These are phyloP conservation scores for Mesoclemmys tuberculata DNA, from an alignment of 2,113 vertebrate species.

Conservation along the genomic window DNA sequence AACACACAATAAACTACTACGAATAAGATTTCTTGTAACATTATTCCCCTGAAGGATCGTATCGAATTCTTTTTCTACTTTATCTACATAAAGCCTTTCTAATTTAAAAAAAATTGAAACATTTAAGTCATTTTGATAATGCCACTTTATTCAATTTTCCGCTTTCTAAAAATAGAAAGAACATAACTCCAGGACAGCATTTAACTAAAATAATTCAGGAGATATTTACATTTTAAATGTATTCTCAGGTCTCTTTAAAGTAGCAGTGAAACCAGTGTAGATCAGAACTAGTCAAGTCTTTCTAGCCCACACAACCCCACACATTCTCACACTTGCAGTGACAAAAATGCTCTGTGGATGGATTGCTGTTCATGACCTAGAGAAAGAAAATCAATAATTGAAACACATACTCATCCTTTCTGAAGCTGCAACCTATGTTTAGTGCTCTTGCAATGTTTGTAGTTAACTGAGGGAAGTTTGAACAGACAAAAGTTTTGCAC, in stretches of 20 bases:
- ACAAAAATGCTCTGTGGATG: neutral
- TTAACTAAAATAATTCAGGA: neutral
- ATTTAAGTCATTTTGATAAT: neutral
- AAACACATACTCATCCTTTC: accelerated
- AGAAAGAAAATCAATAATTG: neutral
- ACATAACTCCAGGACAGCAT: neutral
- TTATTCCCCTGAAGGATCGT: neutral
- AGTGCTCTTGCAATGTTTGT: neutral
- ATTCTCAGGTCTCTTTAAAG: accelerated
- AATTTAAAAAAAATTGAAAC: neutral
- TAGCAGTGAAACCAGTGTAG: accelerated
- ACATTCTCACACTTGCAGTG: neutral
- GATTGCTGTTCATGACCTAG: neutral
- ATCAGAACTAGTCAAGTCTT: neutral
- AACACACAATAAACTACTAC: too few species aligned
- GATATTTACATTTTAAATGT: neutral
- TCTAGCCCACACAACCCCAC: neutral
- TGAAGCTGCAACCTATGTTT: neutral
- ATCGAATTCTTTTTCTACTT: neutral
- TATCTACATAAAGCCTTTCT: neutral
- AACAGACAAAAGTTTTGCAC: neutral
- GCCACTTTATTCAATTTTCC: neutral
- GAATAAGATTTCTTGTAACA: too few species aligned
- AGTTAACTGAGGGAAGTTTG: neutral
- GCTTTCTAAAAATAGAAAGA: neutral